Percentiles rank a stretch among this genome's conserved stretches.
Conservation (phyloP, 2,797 vertebrate species). For the Sphenopsis melanotis region DNA sequence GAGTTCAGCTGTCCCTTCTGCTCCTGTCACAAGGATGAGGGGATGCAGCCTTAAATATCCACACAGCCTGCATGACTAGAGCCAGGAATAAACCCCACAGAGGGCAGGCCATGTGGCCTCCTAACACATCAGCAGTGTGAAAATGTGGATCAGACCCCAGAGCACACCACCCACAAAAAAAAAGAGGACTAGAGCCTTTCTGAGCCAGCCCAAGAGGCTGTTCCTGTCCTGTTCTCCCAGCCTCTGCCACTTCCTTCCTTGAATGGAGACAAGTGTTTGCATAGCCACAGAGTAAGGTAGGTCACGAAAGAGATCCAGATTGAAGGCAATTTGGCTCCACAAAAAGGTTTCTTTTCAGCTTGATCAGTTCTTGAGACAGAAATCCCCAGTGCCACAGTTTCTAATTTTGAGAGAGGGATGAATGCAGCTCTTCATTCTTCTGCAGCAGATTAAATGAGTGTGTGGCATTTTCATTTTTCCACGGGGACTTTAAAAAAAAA, state of each 20-base stretch:
- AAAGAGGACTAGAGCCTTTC: neutral
- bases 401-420: neutral
- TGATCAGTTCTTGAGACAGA: neutral
- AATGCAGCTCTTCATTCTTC: conserved; percentile 11
- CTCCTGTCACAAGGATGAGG: neutral
- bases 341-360: neutral
- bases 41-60: neutral
- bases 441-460: neutral
- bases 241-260: neutral
- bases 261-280: neutral
- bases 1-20: neutral
- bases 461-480: conserved; percentile 25
- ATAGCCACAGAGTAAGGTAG: neutral
- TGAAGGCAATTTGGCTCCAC: neutral
- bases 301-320: neutral
- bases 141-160: neutral
- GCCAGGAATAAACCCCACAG: neutral
- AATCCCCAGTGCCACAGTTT: neutral
- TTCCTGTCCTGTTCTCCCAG: neutral
- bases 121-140: neutral
- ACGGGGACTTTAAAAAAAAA: neutral
- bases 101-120: neutral
- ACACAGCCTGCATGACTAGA: neutral
- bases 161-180: neutral
- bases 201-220: neutral